Evolutionary conservation across 2,888 invertebrate species (phyloP).

Genomic region (Drosophila subsilvestris): DNA sequence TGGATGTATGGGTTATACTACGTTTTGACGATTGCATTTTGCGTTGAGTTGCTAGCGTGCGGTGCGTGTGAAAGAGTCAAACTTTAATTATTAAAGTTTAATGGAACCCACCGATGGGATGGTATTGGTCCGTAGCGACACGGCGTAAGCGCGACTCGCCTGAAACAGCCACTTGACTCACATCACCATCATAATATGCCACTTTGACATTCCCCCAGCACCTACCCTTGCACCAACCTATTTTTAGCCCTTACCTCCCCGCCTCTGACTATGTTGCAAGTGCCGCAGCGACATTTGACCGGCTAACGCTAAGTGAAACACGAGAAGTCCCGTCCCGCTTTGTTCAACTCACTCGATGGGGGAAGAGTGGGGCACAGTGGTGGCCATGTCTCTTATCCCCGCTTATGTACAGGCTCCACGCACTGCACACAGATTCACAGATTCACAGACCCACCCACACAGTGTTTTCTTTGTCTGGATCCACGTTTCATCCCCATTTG

Average conservation of each 20-base stretch:
- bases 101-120: not conserved
- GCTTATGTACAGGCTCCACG: conserved; percentile 30
- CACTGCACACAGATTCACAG: not conserved
- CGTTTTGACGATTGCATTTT: no score
- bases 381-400: conserved; percentile 17
- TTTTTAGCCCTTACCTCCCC: not conserved
- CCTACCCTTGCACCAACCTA: not conserved
- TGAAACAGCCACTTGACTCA: conserved; percentile 24
- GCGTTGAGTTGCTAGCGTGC: no score
- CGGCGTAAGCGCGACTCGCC: not conserved
- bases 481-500: not conserved
- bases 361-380: not conserved
- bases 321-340: conserved; percentile 31
- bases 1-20: no score
- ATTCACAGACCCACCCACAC: not conserved
- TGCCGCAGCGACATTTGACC: not conserved
- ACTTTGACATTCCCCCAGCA: not conserved
- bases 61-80: not conserved
- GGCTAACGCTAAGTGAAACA: conserved; percentile 39
- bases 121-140: no score
- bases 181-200: conserved; percentile 17
- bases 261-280: not conserved
- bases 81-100: not conserved
- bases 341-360: conserved; percentile 10
- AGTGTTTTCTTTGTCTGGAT: conserved; percentile 25